Evolutionary conservation across 2,797 vertebrate genomes (phyloP).

Genomic region (Acestrorhynchus altus): DNA sequence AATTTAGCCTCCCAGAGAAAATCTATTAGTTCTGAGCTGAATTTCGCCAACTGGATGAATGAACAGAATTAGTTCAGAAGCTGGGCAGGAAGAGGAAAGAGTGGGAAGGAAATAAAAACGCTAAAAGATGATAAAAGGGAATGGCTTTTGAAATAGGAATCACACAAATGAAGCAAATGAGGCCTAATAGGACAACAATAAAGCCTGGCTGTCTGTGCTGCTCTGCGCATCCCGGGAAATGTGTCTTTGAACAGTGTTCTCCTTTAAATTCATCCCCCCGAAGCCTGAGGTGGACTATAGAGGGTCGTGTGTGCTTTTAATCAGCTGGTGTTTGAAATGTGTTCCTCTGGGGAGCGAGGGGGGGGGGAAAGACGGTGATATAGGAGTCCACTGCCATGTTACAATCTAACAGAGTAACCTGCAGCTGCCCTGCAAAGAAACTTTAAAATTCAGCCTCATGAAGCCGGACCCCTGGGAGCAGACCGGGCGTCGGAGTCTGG

Average conservation of each 20-base stretch:
- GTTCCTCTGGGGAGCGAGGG: constrained; percentile 22
- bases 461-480: constrained; percentile 37
- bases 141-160: constrained; percentile 23
- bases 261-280: constrained; percentile 35
- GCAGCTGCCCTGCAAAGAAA: constrained; percentile 45
- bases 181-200: constrained; percentile 13
- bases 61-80: constrained; percentile 17
- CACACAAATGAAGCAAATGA: neutral
- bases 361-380: too few relatives aligned
- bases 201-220: constrained; percentile 16
- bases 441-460: constrained; percentile 43
- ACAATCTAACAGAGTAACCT: constrained; percentile 52
- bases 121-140: constrained; percentile 13
- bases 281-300: constrained; percentile 25
- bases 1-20: constrained; percentile 5
- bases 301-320: constrained; percentile 51
- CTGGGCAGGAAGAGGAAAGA: constrained; percentile 22
- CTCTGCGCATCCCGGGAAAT: constrained; percentile 41
- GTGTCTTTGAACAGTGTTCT: constrained; percentile 34
- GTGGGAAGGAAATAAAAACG: neutral
- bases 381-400: constrained; percentile 11
- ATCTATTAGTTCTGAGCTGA: constrained; percentile 30
- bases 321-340: constrained; percentile 48
- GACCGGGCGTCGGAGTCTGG: constrained; percentile 27
- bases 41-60: neutral